Percentiles rank a stretch among this genome's conserved stretches.
phyloP scores from a whole-genome alignment of 1,140 invertebrate genomes.

The Gonioctena quinquepunctata region DNA sequence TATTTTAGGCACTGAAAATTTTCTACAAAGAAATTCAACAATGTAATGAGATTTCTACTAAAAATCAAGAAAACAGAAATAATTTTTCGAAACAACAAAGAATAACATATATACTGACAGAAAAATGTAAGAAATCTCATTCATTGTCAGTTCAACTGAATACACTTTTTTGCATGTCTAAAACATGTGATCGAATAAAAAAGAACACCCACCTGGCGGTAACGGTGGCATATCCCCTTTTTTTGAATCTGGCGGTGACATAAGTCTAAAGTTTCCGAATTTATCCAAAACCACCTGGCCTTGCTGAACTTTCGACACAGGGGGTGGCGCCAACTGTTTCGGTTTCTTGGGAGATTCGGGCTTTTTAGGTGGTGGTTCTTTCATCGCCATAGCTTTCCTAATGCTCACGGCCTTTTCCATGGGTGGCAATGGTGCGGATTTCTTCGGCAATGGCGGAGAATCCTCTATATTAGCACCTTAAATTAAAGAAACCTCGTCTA shows the following conservation, averaged over 20 bases:
- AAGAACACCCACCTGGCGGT: background rate
- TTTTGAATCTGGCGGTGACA: conserved; percentile 58
- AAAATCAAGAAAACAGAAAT: too few relatives aligned
- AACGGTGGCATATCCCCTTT: conserved; percentile 36
- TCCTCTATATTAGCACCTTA: conserved; percentile 22
- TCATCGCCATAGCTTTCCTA: conserved; percentile 63
- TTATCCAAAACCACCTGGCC: conserved; percentile 66
- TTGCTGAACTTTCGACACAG: conserved; percentile 46
- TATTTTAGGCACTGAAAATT: background rate
- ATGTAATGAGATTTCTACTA: background rate
- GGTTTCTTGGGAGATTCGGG: conserved; percentile 55
- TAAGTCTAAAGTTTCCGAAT: conserved; percentile 66
- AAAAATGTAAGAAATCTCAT: background rate
- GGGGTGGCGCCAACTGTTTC: conserved; percentile 31
- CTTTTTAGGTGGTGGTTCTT: conserved; percentile 55
- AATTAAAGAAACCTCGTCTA: too few relatives aligned
- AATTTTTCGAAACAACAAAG: too few relatives aligned
- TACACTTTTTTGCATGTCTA: too few relatives aligned
- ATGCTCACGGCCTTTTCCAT: conserved; percentile 62
- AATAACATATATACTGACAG: too few relatives aligned
- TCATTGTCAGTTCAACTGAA: background rate
- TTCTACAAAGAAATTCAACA: background rate
- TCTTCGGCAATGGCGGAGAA: conserved; percentile 8
- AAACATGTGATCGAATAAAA: too few relatives aligned
- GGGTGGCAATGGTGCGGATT: conserved; percentile 28